These are phyloP conservation scores for Cephalopachus bancanus DNA, from an alignment of 2,797 vertebrate genomes.

Conservation along the genomic window DNA sequence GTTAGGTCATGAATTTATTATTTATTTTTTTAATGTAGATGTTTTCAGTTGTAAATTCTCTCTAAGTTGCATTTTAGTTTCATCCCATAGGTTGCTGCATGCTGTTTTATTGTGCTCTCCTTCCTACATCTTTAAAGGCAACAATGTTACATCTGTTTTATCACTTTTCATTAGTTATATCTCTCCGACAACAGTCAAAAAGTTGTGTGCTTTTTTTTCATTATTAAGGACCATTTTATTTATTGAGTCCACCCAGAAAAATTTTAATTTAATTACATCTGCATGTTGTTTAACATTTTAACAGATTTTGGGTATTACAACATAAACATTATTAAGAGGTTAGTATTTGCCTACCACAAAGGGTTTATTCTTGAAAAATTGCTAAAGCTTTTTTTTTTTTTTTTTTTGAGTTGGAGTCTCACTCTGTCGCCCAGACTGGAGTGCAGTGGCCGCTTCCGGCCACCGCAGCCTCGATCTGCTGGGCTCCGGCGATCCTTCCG, in stretches of 20 bases:
- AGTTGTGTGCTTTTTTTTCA: neutral
- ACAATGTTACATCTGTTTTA: neutral
- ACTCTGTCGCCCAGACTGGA: too few relatives aligned
- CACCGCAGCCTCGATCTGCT: too few relatives aligned
- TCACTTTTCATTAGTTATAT: neutral
- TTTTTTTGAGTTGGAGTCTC: too few relatives aligned
- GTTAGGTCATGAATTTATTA: neutral
- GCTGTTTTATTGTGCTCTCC: neutral
- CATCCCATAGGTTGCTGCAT: neutral
- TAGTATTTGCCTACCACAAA: neutral
- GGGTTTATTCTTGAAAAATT: neutral
- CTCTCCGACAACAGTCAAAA: neutral
- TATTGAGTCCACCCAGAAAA: neutral
- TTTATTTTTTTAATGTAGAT: neutral
- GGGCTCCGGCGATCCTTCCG: too few relatives aligned
- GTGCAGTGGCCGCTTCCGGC: too few relatives aligned
- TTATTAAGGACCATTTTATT: neutral
- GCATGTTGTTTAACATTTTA: too few relatives aligned
- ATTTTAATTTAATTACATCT: too few relatives aligned
- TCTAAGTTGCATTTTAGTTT: neutral
- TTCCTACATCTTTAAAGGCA: neutral
- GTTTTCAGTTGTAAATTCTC: neutral
- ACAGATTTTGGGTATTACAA: neutral
- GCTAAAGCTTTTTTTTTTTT: neutral
- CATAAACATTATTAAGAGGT: too few relatives aligned